Evolutionary conservation across 2,888 invertebrate species (phyloP).

Genomic region (Germaria angustata): DNA sequence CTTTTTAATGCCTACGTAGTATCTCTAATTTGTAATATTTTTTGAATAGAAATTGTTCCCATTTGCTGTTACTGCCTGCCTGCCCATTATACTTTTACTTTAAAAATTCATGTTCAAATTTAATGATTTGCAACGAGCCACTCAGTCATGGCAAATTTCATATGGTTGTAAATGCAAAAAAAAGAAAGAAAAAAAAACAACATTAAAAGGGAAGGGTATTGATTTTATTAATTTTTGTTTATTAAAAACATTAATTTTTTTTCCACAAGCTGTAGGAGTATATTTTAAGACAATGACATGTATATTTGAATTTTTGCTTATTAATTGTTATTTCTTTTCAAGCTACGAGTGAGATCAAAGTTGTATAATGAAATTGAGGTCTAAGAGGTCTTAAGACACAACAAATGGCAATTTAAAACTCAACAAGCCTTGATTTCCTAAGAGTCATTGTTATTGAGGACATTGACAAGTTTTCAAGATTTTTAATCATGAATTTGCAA

Average conservation of each 20-base stretch:
- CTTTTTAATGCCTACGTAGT: not conserved
- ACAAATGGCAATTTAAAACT: not conserved
- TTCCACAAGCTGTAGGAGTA: not conserved
- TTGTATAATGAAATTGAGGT: not conserved
- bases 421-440: not conserved
- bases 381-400: not conserved
- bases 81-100: not conserved
- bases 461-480: not conserved
- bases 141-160: not conserved
- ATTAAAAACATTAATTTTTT: not conserved
- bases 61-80: not conserved
- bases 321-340: not conserved
- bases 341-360: not conserved
- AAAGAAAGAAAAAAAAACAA: not conserved
- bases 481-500: conserved; percentile 9
- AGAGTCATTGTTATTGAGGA: conserved; percentile 12
- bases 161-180: not conserved
- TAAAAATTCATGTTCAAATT: not conserved
- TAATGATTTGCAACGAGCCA: not conserved
- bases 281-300: not conserved
- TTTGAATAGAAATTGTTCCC: not conserved
- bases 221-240: not conserved
- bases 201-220: not conserved
- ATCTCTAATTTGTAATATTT: not conserved
- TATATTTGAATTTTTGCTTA: not conserved